Conservation (phyloP, 1,140 invertebrate genomes). For the Lepidurus apus region DNA sequence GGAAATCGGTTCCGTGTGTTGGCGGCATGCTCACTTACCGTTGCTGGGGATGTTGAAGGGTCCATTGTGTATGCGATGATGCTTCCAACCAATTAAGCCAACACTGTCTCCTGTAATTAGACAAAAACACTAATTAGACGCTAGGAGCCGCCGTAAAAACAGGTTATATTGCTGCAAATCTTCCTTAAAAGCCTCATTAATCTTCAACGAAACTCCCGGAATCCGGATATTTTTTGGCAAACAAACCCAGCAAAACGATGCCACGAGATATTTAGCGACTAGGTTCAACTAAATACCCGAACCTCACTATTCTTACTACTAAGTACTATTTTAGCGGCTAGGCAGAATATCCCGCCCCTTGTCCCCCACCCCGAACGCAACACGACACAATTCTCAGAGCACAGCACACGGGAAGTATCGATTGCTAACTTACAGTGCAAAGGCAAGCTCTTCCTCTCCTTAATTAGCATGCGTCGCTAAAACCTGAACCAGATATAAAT, state of each 20-base stretch:
- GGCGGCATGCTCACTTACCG: background rate
- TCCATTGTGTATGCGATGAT: background rate
- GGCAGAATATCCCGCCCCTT: background rate
- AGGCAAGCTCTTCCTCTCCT: conserved; percentile 21
- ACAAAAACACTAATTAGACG: conserved; percentile 20
- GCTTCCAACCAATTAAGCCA: conserved; percentile 8
- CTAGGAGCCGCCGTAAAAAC: conserved; percentile 13
- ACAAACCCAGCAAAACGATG: background rate
- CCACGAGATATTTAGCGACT: background rate
- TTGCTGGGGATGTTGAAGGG: background rate
- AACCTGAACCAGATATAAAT: conserved; percentile 15
- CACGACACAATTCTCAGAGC: background rate
- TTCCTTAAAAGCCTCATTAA: conserved; percentile 4
- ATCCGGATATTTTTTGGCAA: background rate
- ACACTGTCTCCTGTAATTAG: conserved; percentile 7
- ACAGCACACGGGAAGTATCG: conserved; percentile 14
- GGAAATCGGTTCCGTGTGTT: background rate
- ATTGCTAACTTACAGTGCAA: conserved; percentile 6
- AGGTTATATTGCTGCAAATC: background rate
- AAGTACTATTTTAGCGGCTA: too few species aligned
- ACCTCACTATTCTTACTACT: too few species aligned
- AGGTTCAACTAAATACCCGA: background rate
- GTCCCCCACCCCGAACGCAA: background rate
- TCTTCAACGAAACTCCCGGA: background rate
- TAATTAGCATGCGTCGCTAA: conserved; percentile 21